Base-by-base conservation (phyloP, 2,113 vertebrate species). In the Emberiza fucata region DNA sequence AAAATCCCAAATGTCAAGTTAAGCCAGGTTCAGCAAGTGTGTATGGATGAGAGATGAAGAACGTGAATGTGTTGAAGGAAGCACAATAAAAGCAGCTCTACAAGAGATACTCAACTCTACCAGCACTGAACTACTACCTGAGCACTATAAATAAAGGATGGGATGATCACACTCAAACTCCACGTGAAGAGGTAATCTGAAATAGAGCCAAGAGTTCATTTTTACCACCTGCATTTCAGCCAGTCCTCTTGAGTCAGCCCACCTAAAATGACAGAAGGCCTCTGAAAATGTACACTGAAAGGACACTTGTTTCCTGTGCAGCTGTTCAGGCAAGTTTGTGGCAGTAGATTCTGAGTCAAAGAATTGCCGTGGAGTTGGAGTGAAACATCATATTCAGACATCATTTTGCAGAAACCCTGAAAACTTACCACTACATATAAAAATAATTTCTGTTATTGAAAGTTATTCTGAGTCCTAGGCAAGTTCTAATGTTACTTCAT, bases 1-100 rank as follows among this genome's bases (percentile, higher is more conserved):
- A 60, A 92, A 88, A 90, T 61, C 57, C 39, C 35, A 92, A 56
- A 86, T 56, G 51, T 29, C 69, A 94, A 44, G 17, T 40, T 69
- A 59, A 83, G 7, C 76, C 59, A 66, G 42, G 76, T 75, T 81
- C 72, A 76, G 37, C 42, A 82, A 79, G 39, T 4, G 5, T 10
- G 17, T 27, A 60, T 4, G 11, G 40, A n/a, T 75, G 22, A 86
- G 23, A 87, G n/a, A 22, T 56, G 53, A 92, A 75, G 66, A 82
- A 70, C 12, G 7, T 4, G 9, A 31, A 75, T 15, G 21, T 25
- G 24, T 15, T 84, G 51, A 92, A 81, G 60, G 61, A 75, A 81
- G 64, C 48, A 87, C 48, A 64, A 45, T 1, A 93, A 75, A 33
- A 61, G 59, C 39, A 73, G 59, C 69, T 70, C n/a, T 85, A 33